phyloP scores from a whole-genome alignment of 2,113 vertebrate species.

The Syngnathus typhle region DNA sequence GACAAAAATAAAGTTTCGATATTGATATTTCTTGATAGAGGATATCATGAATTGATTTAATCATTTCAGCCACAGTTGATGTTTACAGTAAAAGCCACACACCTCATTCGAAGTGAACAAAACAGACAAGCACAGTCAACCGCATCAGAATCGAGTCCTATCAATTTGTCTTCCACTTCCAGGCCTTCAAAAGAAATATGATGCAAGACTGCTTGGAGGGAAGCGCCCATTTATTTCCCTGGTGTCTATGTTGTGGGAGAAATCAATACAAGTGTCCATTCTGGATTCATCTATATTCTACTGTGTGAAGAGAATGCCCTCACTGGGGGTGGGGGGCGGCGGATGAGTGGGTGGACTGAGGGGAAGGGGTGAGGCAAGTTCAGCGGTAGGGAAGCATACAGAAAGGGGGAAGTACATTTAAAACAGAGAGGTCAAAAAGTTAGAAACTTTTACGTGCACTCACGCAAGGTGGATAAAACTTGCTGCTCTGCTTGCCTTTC shows the following conservation, averaged over 20 bases:
- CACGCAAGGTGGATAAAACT: constrained; percentile 19
- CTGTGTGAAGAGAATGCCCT: constrained; percentile 59
- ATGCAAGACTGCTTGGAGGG: constrained; percentile 23
- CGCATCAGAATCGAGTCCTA: constrained; percentile 18
- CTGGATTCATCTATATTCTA: constrained; percentile 62
- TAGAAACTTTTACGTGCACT: constrained; percentile 27
- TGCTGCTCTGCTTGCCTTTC: constrained; percentile 12
- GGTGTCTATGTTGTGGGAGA: constrained; percentile 52
- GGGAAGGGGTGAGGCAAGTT: constrained; percentile 43
- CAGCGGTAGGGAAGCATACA: constrained; percentile 11
- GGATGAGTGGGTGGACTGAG: constrained; percentile 48
- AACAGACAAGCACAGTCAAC: constrained; percentile 11
- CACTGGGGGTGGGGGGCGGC: constrained; percentile 24
- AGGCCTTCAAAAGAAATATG: constrained; percentile 50
- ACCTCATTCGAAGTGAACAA: constrained; percentile 17
- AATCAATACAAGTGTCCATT: constrained; percentile 63
- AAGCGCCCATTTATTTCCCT: constrained; percentile 58
- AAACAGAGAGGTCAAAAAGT: constrained; percentile 38
- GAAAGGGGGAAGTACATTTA: constrained; percentile 29
- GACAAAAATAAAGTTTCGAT: not conserved
- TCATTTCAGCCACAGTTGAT: not conserved
- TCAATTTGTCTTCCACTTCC: constrained; percentile 31
- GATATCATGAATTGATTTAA: not conserved
- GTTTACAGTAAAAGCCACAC: constrained; percentile 11
- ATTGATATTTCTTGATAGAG: not conserved